phyloP scores from a whole-genome alignment of 2,888 invertebrate species.

The Stramonita haemastoma region DNA sequence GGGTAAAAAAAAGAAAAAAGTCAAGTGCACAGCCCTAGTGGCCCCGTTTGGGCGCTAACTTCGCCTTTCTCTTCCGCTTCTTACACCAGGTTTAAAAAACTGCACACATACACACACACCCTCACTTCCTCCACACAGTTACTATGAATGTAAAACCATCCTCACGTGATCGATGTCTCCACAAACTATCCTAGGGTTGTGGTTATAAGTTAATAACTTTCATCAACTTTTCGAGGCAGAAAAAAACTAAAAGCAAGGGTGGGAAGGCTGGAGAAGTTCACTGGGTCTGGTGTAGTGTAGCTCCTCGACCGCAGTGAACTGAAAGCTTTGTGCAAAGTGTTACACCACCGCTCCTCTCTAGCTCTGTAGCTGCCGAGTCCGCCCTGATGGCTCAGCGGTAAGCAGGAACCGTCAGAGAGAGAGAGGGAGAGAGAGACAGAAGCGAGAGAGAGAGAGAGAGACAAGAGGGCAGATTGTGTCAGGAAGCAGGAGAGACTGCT shows the following conservation, averaged over 20 bases:
- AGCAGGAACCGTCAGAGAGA: not conserved
- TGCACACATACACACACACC: no score
- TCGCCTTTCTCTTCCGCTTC: no score
- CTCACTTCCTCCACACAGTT: no score
- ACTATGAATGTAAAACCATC: no score
- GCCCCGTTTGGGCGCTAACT: no score
- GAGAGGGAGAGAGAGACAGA: not conserved
- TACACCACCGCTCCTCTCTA: not conserved
- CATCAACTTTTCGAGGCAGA: no score
- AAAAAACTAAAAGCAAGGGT: no score
- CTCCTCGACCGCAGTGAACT: conserved; percentile 29
- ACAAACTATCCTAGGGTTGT: no score
- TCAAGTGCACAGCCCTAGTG: not conserved
- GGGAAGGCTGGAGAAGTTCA: not conserved
- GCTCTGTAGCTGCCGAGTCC: not conserved
- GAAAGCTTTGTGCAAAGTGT: conserved; percentile 5
- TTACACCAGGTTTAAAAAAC: no score
- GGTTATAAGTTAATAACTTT: no score
- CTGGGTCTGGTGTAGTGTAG: conserved; percentile 33
- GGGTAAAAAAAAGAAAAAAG: no score
- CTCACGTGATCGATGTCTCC: no score
- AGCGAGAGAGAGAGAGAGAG: not conserved
- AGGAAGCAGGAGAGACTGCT: not conserved
- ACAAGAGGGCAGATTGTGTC: not conserved
- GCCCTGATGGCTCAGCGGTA: conserved; percentile 24